Conservation (phyloP, 1,140 invertebrate genomes). For the Drosophila ananassae region DNA sequence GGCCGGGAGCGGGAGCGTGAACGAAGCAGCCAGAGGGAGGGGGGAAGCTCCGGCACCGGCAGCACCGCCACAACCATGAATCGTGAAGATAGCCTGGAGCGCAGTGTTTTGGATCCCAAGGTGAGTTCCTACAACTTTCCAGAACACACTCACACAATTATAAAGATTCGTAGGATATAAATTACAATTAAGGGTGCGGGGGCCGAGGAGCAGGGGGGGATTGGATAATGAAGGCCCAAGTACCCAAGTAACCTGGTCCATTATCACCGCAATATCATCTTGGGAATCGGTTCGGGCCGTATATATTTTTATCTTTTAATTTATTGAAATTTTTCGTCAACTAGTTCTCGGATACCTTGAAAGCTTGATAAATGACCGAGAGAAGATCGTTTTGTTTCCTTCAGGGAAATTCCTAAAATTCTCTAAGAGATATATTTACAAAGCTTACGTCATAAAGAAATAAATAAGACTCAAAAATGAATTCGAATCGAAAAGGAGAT, state of each 20-base stretch:
- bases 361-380: slow-evolving; percentile 25
- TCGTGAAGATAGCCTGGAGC: slow-evolving; percentile 80
- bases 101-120: slow-evolving; percentile 83
- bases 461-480: not conserved
- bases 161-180: slow-evolving; percentile 37
- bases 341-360: slow-evolving; percentile 33
- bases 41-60: slow-evolving; percentile 61
- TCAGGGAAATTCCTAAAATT: slow-evolving; percentile 17
- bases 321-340: slow-evolving; percentile 38
- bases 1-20: slow-evolving; percentile 46
- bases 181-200: slow-evolving; percentile 58
- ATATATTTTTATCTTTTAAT: slow-evolving; percentile 37
- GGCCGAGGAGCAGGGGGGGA: not conserved
- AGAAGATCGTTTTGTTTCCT: slow-evolving; percentile 8
- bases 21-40: slow-evolving; percentile 53
- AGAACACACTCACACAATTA: slow-evolving; percentile 3
- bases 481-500: not conserved
- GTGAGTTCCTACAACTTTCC: slow-evolving; percentile 50
- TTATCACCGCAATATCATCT: slow-evolving; percentile 8
- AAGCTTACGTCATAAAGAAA: not conserved
- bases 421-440: not conserved
- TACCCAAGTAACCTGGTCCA: slow-evolving; percentile 12
- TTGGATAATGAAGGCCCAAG: slow-evolving; percentile 43
- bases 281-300: slow-evolving; percentile 7
- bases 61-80: slow-evolving; percentile 77